Percentiles rank a stretch among this genome's conserved stretches.
These are phyloP conservation scores for Diploscapter pachys DNA, from an alignment of 1,140 invertebrate genomes.

Conservation along the genomic window DNA sequence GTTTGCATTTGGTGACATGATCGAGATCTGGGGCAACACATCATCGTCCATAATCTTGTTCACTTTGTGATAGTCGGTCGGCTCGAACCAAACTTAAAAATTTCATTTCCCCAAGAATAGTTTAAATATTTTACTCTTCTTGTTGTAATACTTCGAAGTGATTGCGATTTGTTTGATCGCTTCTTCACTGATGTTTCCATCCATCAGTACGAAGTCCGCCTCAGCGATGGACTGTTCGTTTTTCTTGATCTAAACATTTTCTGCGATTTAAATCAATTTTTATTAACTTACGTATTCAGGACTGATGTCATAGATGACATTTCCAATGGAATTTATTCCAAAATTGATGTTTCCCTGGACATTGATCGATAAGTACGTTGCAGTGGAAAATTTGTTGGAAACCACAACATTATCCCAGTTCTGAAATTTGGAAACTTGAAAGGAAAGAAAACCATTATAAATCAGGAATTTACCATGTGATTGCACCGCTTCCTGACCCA, in stretches of 20 bases:
- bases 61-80: conserved; percentile 48
- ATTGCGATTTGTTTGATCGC: conserved; percentile 15
- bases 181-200: conserved; percentile 42
- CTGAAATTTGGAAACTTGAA: conserved; percentile 25
- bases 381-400: conserved; percentile 31
- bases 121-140: no score
- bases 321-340: conserved; percentile 41
- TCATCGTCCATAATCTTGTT: conserved; percentile 42
- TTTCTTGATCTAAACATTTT: conserved; percentile 36
- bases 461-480: conserved; percentile 26
- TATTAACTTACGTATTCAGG: conserved; percentile 34
- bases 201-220: conserved; percentile 47
- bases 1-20: conserved; percentile 46
- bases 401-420: conserved; percentile 1
- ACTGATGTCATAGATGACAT: conserved; percentile 29
- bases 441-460: background rate
- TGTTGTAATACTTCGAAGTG: no score
- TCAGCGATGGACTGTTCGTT: conserved; percentile 37
- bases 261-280: background rate
- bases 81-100: conserved; percentile 52
- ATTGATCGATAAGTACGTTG: conserved; percentile 44
- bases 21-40: conserved; percentile 7
- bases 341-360: conserved; percentile 40
- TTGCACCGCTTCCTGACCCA: conserved; percentile 23
- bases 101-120: no score